Conservation (phyloP, 2,888 invertebrate species). For the Drosophila neonasuta region DNA sequence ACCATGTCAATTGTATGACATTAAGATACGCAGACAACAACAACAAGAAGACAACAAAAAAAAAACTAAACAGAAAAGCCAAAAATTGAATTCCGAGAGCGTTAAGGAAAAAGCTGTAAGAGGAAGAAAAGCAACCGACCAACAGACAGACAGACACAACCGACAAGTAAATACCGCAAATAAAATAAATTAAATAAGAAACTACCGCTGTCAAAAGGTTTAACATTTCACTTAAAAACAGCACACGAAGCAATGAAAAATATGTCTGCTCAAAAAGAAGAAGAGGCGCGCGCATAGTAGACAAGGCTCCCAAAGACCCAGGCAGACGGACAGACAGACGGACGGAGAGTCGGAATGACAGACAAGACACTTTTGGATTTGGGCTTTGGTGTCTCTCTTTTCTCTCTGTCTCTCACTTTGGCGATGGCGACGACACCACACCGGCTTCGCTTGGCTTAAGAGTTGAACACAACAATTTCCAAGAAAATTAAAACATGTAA, state of each 20-base stretch:
- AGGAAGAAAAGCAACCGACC: constrained; percentile 15
- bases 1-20: constrained; percentile 72
- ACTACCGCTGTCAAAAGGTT: constrained; percentile 77
- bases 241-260: constrained; percentile 56
- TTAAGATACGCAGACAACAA: constrained; percentile 63
- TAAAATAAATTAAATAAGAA: constrained; percentile 77
- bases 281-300: constrained; percentile 25
- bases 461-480: constrained; percentile 77
- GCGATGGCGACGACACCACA: constrained; percentile 1
- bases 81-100: constrained; percentile 68
- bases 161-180: constrained; percentile 73
- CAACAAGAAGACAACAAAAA: no score
- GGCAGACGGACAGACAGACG: constrained; percentile 1
- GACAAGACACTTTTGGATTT: constrained; percentile 40
- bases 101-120: constrained; percentile 24
- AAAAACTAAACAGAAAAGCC: constrained; percentile 44
- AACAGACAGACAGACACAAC: constrained; percentile 16
- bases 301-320: constrained; percentile 27
- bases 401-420: constrained; percentile 5
- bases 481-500: constrained; percentile 79
- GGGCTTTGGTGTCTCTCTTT: constrained; percentile 37
- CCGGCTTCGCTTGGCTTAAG: constrained; percentile 31
- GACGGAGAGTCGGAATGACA: constrained; percentile 5
- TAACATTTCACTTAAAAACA: constrained; percentile 75
- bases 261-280: constrained; percentile 26